Percentiles rank a stretch among this genome's conserved stretches.
These are phyloP conservation scores for Athene cunicularia DNA, from an alignment of 2,113 vertebrate species.

Conservation along the genomic window DNA sequence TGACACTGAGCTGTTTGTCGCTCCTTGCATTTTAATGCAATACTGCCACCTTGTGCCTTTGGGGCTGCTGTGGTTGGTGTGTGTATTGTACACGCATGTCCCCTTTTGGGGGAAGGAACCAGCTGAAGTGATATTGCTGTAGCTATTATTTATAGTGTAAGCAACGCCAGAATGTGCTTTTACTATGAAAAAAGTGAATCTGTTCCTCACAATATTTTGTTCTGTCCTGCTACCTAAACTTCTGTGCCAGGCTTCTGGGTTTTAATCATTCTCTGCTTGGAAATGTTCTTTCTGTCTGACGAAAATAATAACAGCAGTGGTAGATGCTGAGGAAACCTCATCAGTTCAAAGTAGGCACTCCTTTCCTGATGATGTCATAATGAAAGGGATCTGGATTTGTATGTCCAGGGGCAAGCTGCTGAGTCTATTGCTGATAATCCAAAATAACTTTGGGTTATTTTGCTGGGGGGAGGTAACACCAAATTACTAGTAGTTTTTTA, in stretches of 20 bases:
- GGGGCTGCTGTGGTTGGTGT: neutral
- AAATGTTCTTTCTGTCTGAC: neutral
- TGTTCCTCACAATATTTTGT: neutral
- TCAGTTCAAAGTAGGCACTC: neutral
- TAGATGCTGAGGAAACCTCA: neutral
- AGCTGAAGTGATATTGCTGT: neutral
- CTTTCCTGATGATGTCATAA: neutral
- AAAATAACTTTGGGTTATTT: neutral
- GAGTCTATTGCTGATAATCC: neutral
- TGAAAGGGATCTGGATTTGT: neutral
- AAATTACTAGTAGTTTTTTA: neutral
- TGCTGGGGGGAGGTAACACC: neutral
- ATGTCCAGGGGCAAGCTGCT: neutral
- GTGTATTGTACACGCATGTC: accelerated
- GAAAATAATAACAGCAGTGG: accelerated
- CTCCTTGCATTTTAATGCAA: neutral
- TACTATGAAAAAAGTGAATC: neutral
- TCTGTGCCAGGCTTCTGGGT: neutral
- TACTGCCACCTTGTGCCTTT: slow-evolving; percentile 70
- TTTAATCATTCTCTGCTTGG: neutral
- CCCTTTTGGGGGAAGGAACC: neutral
- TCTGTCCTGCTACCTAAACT: neutral
- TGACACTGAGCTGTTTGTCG: neutral
- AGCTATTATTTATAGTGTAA: neutral
- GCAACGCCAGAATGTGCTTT: neutral